Percentiles rank a stretch among this genome's conserved stretches.
These are phyloP conservation scores for Drosophila acutilabella DNA, from an alignment of 2,888 invertebrate genomes.

Conservation along the genomic window DNA sequence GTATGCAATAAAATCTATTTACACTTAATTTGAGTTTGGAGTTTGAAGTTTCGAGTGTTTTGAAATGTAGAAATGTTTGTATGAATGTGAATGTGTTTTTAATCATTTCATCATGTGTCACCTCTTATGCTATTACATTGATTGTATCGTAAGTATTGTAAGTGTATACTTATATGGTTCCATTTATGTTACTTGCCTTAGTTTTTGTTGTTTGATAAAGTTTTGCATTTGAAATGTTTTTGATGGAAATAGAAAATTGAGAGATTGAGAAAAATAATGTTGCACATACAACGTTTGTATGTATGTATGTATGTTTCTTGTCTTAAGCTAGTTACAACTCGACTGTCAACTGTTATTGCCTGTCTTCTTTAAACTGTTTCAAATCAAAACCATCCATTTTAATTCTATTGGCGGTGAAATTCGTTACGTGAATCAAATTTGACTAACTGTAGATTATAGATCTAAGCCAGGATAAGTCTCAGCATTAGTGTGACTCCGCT, in stretches of 20 bases:
- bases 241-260: slow-evolving; percentile 48
- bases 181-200: slow-evolving; percentile 32
- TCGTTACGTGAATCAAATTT: slow-evolving; percentile 65
- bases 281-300: slow-evolving; percentile 19
- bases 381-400: slow-evolving; percentile 41
- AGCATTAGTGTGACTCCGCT: slow-evolving; percentile 65
- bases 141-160: slow-evolving; percentile 67
- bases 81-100: slow-evolving; percentile 12
- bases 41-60: slow-evolving; percentile 49
- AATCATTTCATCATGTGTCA: slow-evolving; percentile 47
- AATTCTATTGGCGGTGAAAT: slow-evolving; percentile 78
- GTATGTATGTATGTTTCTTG: slow-evolving; percentile 11
- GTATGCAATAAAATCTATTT: slow-evolving; percentile 79
- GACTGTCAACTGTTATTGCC: slow-evolving; percentile 18
- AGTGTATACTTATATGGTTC: slow-evolving; percentile 55
- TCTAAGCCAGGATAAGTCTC: slow-evolving; percentile 65
- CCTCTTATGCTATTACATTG: slow-evolving; percentile 74
- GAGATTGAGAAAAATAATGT: slow-evolving; percentile 49
- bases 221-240: slow-evolving; percentile 31
- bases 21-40: slow-evolving; percentile 59
- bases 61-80: slow-evolving; percentile 27
- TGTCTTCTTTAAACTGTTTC: slow-evolving; percentile 15
- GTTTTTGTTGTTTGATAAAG: slow-evolving; percentile 32
- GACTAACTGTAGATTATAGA: slow-evolving; percentile 27
- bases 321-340: slow-evolving; percentile 53